Percentiles rank a stretch among this genome's conserved stretches.
These are phyloP conservation scores for Augochlorella aurata DNA, from an alignment of 2,888 invertebrate genomes.

Conservation along the genomic window DNA sequence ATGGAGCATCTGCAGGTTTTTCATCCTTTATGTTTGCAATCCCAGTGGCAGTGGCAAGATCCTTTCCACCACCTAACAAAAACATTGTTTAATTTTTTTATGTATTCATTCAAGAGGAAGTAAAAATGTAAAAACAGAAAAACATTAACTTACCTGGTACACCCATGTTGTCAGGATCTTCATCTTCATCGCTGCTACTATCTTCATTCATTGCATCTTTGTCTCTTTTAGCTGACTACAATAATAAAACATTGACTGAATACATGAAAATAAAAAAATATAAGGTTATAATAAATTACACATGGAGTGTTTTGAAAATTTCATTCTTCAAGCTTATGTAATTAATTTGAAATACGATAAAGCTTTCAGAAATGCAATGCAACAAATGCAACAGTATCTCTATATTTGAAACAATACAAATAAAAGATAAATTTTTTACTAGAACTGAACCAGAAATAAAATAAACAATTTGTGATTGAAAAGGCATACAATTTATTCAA, in stretches of 20 bases:
- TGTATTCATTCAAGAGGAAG: neutral
- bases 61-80: conserved; percentile 90
- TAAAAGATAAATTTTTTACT: neutral
- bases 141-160: conserved; percentile 88
- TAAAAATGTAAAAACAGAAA: neutral
- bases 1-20: conserved; percentile 75
- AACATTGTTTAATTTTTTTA: neutral
- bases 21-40: conserved; percentile 85
- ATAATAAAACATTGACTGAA: neutral
- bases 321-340: neutral
- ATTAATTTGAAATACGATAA: neutral
- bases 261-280: too few species aligned
- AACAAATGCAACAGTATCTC: neutral
- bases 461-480: neutral
- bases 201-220: conserved; percentile 82
- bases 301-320: neutral
- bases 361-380: neutral
- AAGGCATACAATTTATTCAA: conserved; percentile 8
- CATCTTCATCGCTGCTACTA: conserved; percentile 89
- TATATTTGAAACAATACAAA: neutral
- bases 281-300: too few species aligned
- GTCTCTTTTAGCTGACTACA: conserved; percentile 72
- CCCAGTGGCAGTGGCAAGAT: conserved; percentile 90
- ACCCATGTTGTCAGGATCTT: conserved; percentile 95
- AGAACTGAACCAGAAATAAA: neutral